Evolutionary conservation across 2,797 vertebrate species (phyloP).

Genomic region (Antrozous pallidus): DNA sequence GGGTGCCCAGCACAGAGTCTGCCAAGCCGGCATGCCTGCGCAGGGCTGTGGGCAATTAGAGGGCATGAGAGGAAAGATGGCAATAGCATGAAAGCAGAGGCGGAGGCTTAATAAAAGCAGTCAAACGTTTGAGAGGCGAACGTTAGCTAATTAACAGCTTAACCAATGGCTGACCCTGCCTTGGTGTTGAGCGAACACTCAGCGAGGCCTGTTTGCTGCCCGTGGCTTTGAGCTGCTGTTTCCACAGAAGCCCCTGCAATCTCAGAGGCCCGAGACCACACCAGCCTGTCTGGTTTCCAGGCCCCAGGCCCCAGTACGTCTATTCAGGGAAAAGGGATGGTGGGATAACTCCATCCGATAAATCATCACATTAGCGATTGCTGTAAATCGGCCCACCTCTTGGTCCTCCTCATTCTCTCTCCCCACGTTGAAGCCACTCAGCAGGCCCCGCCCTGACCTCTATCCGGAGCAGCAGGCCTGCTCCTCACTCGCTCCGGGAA

Average conservation of each 20-base stretch:
- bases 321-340: background rate
- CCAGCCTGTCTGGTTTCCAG: background rate
- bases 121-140: background rate
- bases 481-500: background rate
- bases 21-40: background rate
- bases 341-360: background rate
- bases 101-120: constrained; percentile 15
- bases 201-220: constrained; percentile 22
- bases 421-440: background rate
- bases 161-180: background rate
- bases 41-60: background rate
- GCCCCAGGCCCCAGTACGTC: background rate
- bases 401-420: background rate
- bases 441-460: background rate
- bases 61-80: background rate
- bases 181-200: background rate
- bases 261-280: background rate
- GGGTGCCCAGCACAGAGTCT: background rate
- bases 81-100: background rate
- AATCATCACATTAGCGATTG: background rate
- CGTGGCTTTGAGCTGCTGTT: background rate
- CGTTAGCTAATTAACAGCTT: background rate
- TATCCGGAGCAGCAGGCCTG: background rate
- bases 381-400: background rate
- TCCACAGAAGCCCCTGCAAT: background rate